Conservation (phyloP, 2,113 vertebrate genomes). For the Leptosomus discolor region DNA sequence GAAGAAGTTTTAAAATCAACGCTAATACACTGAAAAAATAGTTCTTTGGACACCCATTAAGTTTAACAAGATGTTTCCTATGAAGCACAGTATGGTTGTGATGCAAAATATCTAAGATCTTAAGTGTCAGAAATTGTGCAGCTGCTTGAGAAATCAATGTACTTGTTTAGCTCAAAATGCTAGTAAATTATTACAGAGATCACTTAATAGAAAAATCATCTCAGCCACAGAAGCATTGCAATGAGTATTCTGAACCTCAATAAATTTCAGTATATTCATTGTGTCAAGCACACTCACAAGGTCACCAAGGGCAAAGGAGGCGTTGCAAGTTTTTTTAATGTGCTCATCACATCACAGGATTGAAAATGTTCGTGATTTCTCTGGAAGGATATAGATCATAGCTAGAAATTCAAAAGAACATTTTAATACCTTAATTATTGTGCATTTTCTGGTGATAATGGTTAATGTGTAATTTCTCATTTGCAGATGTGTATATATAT, state of each 20-base stretch:
- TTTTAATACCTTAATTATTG: neutral
- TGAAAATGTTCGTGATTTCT: neutral
- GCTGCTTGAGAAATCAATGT: conserved; percentile 15
- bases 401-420: neutral
- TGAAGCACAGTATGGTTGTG: neutral
- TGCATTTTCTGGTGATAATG: neutral
- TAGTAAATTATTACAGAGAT: conserved; percentile 2
- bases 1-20: neutral
- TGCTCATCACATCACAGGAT: neutral
- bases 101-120: neutral
- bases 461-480: neutral
- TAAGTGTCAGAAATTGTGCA: neutral
- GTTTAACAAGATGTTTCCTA: neutral
- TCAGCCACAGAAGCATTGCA: neutral
- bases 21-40: neutral
- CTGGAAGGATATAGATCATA: neutral
- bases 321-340: neutral
- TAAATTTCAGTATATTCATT: conserved; percentile 14
- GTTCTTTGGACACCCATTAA: neutral
- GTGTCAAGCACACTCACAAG: neutral
- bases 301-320: neutral
- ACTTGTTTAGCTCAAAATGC: conserved; percentile 5
- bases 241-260: neutral
- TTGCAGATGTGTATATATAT: neutral
- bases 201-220: conserved; percentile 45